Base-by-base conservation (phyloP, 2,888 invertebrate genomes). In the Dioctria linearis region DNA sequence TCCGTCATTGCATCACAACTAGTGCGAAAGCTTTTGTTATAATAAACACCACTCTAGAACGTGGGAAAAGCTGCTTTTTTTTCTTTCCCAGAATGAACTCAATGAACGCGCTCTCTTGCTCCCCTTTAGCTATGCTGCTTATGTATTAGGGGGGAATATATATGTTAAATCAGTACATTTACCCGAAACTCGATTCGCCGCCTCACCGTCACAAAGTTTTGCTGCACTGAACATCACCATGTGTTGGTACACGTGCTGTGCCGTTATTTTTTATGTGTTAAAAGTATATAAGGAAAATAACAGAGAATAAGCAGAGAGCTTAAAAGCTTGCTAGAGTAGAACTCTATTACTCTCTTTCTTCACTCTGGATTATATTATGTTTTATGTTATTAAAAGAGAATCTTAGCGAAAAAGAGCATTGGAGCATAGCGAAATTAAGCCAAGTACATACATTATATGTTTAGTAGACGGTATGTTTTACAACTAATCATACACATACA, bases 161-260 rank as follows among this genome's bases (percentile, higher is more conserved):
- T 13, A 40, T 59, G 40, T 4, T 59, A 59, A 43, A 25, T 25
- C 25, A 75, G 75, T 75, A 46, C 75, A 43, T 61, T 75, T 75
- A 75, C 75, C 75, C 59, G 59, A 59, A 71, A 25, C 61, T 25
- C 25, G 25, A 25, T 25, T 25, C 25, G 25, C 25, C 25, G 25
- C 25, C 25, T 57, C 75, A 39, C 59, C 37, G 39, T 11, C 71
- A 39, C 8, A 11, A 54, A 8, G 46, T 40, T 59, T 6, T 39
- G 54, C 54, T 75, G 75, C 75, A 59, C 59, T 59, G 59, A 11
- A 37, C n/a, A n/a, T 13, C 37, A 40, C 59, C 61, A 61, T 75
- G 75, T 57, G 75, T 57, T 57, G 37, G 75, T 75, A 61, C 75
- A 75, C 75, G 75, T 75, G 75, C 75, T 67, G 25, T 25, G 71